phyloP scores from a whole-genome alignment of 2,888 invertebrate genomes.

The Eurytoma californica region DNA sequence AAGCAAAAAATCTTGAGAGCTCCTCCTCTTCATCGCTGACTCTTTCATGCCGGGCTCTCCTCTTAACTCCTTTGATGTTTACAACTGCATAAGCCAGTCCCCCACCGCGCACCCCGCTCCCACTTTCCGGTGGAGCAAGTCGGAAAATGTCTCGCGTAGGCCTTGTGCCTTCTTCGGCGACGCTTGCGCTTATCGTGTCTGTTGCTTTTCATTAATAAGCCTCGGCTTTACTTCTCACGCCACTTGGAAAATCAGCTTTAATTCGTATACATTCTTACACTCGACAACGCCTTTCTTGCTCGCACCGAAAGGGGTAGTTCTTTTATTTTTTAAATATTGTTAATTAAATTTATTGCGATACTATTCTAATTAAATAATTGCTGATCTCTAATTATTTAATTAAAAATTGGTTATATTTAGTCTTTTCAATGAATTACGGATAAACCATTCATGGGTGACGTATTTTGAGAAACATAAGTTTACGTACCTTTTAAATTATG shows the following conservation, averaged over 20 bases:
- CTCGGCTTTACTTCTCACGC: not conserved
- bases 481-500: too few species aligned
- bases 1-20: not conserved
- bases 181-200: slow-evolving; percentile 34
- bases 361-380: too few species aligned
- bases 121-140: not conserved
- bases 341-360: too few species aligned
- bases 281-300: too few species aligned
- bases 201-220: slow-evolving; percentile 21
- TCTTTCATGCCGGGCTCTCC: slow-evolving; percentile 5
- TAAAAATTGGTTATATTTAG: too few species aligned
- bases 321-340: too few species aligned
- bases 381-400: too few species aligned
- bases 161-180: not conserved
- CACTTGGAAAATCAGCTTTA: slow-evolving; percentile 6
- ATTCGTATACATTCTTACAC: not conserved
- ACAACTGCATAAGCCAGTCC: not conserved
- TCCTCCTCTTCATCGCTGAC: not conserved
- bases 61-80: not conserved
- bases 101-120: too few species aligned
- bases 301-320: too few species aligned
- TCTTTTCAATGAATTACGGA: too few species aligned
- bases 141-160: not conserved
- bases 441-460: too few species aligned
- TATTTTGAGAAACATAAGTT: too few species aligned